phyloP scores from a whole-genome alignment of 2,888 invertebrate species.

The Noctua janthe region DNA sequence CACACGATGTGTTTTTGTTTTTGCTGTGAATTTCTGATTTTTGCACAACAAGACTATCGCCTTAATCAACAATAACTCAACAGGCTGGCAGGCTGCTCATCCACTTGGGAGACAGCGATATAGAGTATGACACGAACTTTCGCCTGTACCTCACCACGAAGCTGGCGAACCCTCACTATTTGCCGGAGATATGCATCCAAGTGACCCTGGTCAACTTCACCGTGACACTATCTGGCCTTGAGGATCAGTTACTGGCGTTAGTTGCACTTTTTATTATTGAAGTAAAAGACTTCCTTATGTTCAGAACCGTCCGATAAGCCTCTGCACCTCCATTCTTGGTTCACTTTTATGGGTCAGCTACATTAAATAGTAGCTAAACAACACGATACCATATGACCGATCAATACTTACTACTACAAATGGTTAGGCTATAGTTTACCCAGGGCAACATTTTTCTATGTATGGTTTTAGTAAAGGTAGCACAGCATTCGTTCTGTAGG shows the following conservation, averaged over 20 bases:
- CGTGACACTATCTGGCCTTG: conserved; percentile 96
- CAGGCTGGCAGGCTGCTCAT: conserved; percentile 95
- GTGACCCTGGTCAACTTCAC: conserved; percentile 98
- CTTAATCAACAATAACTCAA: not conserved
- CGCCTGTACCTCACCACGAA: conserved; percentile 97
- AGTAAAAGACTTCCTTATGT: not conserved
- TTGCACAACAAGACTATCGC: too few species aligned
- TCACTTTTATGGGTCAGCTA: not conserved
- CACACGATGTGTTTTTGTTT: too few species aligned
- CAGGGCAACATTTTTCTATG: not conserved
- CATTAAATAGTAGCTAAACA: not conserved
- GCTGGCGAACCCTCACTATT: conserved; percentile 97
- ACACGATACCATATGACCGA: not conserved
- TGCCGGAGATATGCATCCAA: conserved; percentile 97
- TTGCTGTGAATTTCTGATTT: too few species aligned
- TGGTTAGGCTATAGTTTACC: not conserved
- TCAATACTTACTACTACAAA: not conserved
- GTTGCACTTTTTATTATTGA: conserved; percentile 69
- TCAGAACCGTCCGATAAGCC: not conserved
- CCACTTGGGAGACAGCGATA: conserved; percentile 95
- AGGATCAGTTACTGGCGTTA: conserved; percentile 97
- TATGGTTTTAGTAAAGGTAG: not conserved
- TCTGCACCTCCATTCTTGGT: not conserved
- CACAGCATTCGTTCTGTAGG: not conserved
- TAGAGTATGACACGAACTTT: conserved; percentile 97